These are phyloP conservation scores for Enteromius anoplus DNA, from an alignment of 2,797 vertebrate genomes.

Conservation along the genomic window DNA sequence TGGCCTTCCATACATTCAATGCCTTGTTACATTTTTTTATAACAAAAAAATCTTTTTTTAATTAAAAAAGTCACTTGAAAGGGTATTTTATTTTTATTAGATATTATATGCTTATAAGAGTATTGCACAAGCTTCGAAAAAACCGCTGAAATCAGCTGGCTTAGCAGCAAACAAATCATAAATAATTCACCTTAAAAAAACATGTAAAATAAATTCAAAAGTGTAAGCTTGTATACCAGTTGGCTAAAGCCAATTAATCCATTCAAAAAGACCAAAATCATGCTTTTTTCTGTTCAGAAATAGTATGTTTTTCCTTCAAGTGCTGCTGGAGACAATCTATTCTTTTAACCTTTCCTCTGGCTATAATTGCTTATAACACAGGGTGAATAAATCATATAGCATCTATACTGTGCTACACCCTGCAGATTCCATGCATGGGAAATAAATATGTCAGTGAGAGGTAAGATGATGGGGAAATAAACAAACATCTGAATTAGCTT, in stretches of 20 bases:
- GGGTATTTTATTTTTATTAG: not conserved
- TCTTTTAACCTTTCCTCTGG: slow-evolving; percentile 2
- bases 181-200: not conserved
- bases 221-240: not conserved
- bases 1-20: not conserved
- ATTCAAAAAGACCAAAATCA: not conserved
- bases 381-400: slow-evolving; percentile 1
- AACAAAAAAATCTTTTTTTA: not conserved
- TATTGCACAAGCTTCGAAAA: not conserved
- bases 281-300: not conserved
- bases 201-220: not conserved
- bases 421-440: slow-evolving; percentile 4
- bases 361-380: slow-evolving; percentile 9
- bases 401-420: not conserved
- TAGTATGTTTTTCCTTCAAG: not conserved
- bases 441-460: not conserved
- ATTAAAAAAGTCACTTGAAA: no score
- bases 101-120: not conserved
- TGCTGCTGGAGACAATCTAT: not conserved
- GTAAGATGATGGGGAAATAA: slow-evolving; percentile 4
- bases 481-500: slow-evolving; percentile 10
- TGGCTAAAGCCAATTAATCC: not conserved
- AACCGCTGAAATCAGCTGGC: not conserved
- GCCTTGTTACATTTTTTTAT: not conserved
- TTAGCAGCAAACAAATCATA: not conserved